Evolutionary conservation across 2,113 vertebrate genomes (phyloP).

Genomic region (Cyprinus carpio): DNA sequence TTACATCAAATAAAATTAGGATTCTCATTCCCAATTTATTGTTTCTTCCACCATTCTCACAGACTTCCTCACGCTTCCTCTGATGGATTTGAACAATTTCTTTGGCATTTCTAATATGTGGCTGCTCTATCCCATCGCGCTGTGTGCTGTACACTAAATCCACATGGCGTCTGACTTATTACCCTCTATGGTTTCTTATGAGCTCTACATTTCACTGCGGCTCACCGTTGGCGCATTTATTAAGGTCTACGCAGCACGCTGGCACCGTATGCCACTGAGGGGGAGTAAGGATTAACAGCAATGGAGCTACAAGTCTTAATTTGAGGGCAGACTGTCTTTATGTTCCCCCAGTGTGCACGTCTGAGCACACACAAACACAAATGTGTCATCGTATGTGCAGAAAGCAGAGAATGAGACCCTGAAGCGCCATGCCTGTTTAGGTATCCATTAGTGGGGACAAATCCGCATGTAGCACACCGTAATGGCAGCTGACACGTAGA

Average conservation of each 20-base stretch:
- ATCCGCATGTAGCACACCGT: constrained; percentile 44
- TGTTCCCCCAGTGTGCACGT: constrained; percentile 33
- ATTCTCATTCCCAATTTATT: not conserved
- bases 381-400: constrained; percentile 22
- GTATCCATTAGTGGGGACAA: constrained; percentile 52
- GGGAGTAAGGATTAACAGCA: constrained; percentile 48
- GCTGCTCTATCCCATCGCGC: constrained; percentile 1
- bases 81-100: constrained; percentile 37
- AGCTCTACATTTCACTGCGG: constrained; percentile 54
- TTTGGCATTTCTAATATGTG: constrained; percentile 36
- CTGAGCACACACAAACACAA: constrained; percentile 2
- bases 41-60: not conserved
- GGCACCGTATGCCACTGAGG: constrained; percentile 43
- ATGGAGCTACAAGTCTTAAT: constrained; percentile 53
- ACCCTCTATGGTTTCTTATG: constrained; percentile 54
- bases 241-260: constrained; percentile 43
- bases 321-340: constrained; percentile 49
- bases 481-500: constrained; percentile 61
- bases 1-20: constrained; percentile 24
- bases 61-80: not conserved
- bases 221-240: constrained; percentile 49
- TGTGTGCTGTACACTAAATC: constrained; percentile 44
- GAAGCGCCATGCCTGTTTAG: constrained; percentile 42
- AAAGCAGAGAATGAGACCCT: constrained; percentile 25
- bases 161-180: constrained; percentile 54